Percentiles rank a stretch among this genome's conserved stretches.
These are phyloP conservation scores for Octopus sinensis DNA, from an alignment of 1,140 invertebrate species.

Conservation along the genomic window DNA sequence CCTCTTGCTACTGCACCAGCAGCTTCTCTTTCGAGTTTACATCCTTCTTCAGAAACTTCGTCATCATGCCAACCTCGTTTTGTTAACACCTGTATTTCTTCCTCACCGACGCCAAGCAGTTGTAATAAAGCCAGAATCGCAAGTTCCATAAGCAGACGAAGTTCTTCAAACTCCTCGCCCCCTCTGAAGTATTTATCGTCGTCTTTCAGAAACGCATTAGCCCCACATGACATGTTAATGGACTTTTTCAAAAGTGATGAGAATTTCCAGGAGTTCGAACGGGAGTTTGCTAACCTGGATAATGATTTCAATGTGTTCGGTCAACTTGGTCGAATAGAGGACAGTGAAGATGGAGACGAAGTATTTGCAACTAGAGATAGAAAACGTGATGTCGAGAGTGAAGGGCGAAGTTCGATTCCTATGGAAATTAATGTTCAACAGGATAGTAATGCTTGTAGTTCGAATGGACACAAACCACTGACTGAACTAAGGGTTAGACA, in stretches of 20 bases:
- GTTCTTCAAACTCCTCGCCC: not conserved
- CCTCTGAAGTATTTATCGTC: not conserved
- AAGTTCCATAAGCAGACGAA: too few relatives aligned
- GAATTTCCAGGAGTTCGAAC: constrained; percentile 51
- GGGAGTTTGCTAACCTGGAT: constrained; percentile 38
- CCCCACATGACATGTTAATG: constrained; percentile 33
- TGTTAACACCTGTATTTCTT: too few relatives aligned
- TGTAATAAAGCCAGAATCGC: too few relatives aligned
- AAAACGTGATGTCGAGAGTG: not conserved
- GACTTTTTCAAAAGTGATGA: constrained; percentile 51
- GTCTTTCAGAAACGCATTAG: not conserved
- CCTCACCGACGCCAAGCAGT: too few relatives aligned
- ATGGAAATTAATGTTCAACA: not conserved
- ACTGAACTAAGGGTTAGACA: constrained; percentile 15
- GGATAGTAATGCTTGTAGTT: too few relatives aligned
- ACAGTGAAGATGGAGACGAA: not conserved
- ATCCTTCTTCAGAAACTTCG: too few relatives aligned
- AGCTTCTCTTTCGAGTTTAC: too few relatives aligned
- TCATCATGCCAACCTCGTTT: too few relatives aligned
- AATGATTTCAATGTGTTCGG: constrained; percentile 5
- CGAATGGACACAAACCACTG: not conserved
- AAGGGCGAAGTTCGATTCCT: not conserved
- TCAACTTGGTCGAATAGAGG: constrained; percentile 13
- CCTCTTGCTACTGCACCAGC: too few relatives aligned
- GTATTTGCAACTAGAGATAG: not conserved